A percentile compares a stretch with the other conserved stretches of the same genome.
phyloP scores from a whole-genome alignment of 2,888 invertebrate species.

The Arenicola marina region DNA sequence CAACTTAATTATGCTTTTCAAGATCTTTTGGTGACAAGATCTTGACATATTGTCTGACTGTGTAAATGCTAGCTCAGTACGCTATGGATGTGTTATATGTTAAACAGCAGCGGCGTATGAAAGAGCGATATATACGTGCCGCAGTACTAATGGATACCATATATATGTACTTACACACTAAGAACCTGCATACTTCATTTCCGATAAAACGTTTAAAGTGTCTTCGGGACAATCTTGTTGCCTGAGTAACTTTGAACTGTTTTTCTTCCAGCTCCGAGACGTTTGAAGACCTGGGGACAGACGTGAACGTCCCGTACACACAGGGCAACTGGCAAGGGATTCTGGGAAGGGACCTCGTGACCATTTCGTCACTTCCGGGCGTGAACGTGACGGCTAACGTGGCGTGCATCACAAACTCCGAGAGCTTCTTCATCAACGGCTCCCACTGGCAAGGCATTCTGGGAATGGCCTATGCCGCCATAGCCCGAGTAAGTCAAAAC shows the following conservation, averaged over 20 bases:
- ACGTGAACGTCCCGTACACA: slow-evolving; percentile 65
- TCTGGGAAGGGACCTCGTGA: slow-evolving; percentile 66
- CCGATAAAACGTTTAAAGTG: too few species aligned
- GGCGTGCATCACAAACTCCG: slow-evolving; percentile 67
- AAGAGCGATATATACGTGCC: too few species aligned
- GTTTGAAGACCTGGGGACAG: slow-evolving; percentile 48
- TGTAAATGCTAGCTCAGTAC: background rate
- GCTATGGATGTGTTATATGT: background rate
- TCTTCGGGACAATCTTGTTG: too few species aligned
- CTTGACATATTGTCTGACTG: background rate
- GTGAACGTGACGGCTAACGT: slow-evolving; percentile 64
- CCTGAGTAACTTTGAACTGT: too few species aligned
- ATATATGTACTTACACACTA: too few species aligned
- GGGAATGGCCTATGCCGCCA: slow-evolving; percentile 66
- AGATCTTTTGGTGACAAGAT: too few species aligned
- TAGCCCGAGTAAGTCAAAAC: slow-evolving; percentile 53
- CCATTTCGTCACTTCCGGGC: slow-evolving; percentile 59
- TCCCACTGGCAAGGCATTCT: slow-evolving; percentile 71
- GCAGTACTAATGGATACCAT: too few species aligned
- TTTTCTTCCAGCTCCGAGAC: slow-evolving; percentile 63
- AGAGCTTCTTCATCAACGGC: slow-evolving; percentile 68
- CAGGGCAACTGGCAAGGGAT: slow-evolving; percentile 67
- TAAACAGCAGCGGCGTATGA: too few species aligned
- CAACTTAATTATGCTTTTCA: too few species aligned
- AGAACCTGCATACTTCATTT: too few species aligned